phyloP scores from a whole-genome alignment of 1,140 invertebrate genomes.

The Drosophila grimshawi region DNA sequence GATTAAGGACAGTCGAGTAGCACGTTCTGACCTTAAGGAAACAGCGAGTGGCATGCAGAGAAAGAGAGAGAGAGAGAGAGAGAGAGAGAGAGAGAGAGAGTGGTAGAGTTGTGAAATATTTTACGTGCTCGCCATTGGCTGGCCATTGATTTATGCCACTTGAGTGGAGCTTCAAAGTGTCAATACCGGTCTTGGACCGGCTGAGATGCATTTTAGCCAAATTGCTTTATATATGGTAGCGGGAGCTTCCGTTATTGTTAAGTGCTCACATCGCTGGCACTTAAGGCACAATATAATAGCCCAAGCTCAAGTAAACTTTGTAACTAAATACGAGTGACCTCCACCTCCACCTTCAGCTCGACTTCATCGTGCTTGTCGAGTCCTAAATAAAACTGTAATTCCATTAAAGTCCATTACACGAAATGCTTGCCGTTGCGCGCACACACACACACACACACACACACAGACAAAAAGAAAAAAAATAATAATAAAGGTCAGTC shows the following conservation, averaged over 20 bases:
- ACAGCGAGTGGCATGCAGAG: neutral
- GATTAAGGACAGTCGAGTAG: conserved; percentile 78
- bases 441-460: conserved; percentile 29
- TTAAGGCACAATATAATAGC: conserved; percentile 80
- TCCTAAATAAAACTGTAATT: conserved; percentile 79
- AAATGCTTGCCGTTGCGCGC: conserved; percentile 54
- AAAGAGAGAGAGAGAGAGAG: neutral
- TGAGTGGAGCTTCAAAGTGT: conserved; percentile 78
- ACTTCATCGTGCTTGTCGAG: neutral
- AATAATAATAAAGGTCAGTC: conserved; percentile 2
- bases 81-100: neutral
- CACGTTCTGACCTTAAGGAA: conserved; percentile 72
- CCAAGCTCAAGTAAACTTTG: conserved; percentile 78
- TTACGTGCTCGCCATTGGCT: conserved; percentile 76
- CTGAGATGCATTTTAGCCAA: conserved; percentile 76
- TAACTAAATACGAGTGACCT: conserved; percentile 76
- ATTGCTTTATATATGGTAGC: conserved; percentile 56
- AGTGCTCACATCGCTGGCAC: conserved; percentile 75
- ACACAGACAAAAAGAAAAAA: too few relatives aligned
- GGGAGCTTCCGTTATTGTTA: conserved; percentile 75
- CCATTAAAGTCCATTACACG: conserved; percentile 81
- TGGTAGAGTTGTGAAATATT: conserved; percentile 67
- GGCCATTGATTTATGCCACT: conserved; percentile 79
- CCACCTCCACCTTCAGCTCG: neutral
- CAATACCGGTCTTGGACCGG: conserved; percentile 58